phyloP scores from a whole-genome alignment of 2,797 vertebrate genomes.

The Ara ararauna region DNA sequence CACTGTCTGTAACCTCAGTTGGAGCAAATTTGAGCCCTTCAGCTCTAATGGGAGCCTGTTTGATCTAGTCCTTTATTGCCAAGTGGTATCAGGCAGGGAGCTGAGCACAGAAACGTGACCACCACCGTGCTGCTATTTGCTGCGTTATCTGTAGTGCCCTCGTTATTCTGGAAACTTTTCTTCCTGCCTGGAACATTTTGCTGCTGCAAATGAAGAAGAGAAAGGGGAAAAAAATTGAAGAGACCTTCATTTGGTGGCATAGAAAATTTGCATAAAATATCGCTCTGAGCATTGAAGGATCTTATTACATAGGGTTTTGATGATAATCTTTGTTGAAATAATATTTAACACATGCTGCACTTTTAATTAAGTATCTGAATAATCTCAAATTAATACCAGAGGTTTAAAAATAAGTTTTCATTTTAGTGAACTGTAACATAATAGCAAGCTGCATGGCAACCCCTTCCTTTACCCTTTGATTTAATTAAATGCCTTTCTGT shows the following conservation, averaged over 20 bases:
- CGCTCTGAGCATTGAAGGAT: slow-evolving; percentile 90
- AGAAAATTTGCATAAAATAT: slow-evolving; percentile 92
- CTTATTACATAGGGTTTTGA: slow-evolving; percentile 93
- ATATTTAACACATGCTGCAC: slow-evolving; percentile 99
- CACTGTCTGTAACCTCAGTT: background rate
- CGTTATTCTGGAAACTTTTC: slow-evolving; percentile 63
- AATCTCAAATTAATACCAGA: slow-evolving; percentile 87
- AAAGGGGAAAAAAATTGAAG: background rate
- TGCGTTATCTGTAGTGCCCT: slow-evolving; percentile 60
- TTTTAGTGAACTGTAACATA: slow-evolving; percentile 84
- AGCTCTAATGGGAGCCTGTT: slow-evolving; percentile 39
- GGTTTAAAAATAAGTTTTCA: slow-evolving; percentile 86
- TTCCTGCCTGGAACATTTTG: slow-evolving; percentile 75
- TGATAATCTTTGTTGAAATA: slow-evolving; percentile 97
- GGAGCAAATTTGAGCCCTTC: slow-evolving; percentile 45
- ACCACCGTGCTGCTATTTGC: slow-evolving; percentile 62
- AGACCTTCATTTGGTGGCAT: slow-evolving; percentile 75
- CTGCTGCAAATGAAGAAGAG: slow-evolving; percentile 54
- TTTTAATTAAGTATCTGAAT: slow-evolving; percentile 96
- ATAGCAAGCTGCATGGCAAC: slow-evolving; percentile 77
- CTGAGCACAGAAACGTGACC: slow-evolving; percentile 52
- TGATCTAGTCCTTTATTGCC: slow-evolving; percentile 58
- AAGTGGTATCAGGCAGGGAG: slow-evolving; percentile 49
- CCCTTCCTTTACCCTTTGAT: slow-evolving; percentile 78
- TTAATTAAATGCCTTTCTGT: slow-evolving; percentile 83